These are phyloP conservation scores for Chiloscyllium punctatum DNA, from an alignment of 2,797 vertebrate species.

Conservation along the genomic window DNA sequence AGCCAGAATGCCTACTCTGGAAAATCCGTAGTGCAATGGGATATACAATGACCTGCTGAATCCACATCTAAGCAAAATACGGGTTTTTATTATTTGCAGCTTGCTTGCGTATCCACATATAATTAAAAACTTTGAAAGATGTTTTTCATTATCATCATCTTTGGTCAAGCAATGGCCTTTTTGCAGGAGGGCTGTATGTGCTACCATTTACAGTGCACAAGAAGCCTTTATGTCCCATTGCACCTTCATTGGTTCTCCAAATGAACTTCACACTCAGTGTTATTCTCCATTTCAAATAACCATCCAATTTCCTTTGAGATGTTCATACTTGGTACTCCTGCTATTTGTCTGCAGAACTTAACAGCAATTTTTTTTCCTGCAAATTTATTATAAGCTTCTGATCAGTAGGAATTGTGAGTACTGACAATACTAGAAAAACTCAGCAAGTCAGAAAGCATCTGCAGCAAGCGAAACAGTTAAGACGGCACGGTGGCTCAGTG, in stretches of 20 bases:
- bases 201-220: too few species aligned
- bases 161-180: background rate
- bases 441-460: background rate
- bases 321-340: background rate
- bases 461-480: background rate
- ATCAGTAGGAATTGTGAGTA: background rate
- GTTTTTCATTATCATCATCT: background rate
- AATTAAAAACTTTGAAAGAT: background rate
- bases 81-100: background rate
- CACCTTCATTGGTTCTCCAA: too few species aligned
- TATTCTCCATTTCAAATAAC: too few species aligned
- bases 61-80: background rate
- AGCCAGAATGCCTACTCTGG: background rate
- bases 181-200: background rate
- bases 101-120: background rate
- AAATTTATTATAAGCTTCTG: background rate
- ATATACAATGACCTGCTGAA: background rate
- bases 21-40: background rate
- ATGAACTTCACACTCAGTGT: too few species aligned
- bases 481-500: too few species aligned
- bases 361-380: background rate
- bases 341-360: background rate
- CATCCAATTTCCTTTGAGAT: too few species aligned
- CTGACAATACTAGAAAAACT: too few species aligned
- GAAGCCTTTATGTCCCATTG: too few species aligned